Conservation (phyloP, 2,888 invertebrate genomes). For the Papilio elwesi region DNA sequence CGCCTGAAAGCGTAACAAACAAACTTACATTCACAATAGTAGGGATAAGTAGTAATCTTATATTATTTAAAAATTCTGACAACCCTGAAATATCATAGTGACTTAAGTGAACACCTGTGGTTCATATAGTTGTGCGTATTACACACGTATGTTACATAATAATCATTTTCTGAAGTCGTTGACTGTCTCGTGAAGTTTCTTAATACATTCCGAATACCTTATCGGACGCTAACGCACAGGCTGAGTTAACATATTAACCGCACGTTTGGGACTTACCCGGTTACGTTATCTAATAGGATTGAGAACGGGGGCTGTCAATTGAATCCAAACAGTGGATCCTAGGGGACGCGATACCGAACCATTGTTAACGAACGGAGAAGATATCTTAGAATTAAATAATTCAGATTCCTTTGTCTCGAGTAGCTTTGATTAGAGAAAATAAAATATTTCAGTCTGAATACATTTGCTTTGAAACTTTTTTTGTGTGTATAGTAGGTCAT, state of each 20-base stretch:
- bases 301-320: constrained; percentile 37
- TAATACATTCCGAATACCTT: constrained; percentile 3
- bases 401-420: constrained; percentile 28
- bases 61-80: not conserved
- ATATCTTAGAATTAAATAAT: constrained; percentile 35
- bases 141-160: constrained; percentile 9
- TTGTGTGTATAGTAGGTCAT: not conserved
- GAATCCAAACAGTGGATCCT: constrained; percentile 28
- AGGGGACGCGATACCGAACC: constrained; percentile 9
- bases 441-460: constrained; percentile 23
- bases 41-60: no score
- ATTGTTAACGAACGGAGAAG: constrained; percentile 22
- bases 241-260: constrained; percentile 26
- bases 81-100: constrained; percentile 6
- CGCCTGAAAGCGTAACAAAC: no score
- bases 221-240: not conserved
- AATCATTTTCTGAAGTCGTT: not conserved
- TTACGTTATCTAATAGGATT: constrained; percentile 26
- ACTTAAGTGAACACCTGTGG: constrained; percentile 8
- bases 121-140: not conserved
- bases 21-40: no score
- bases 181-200: constrained; percentile 5
- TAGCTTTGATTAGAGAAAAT: constrained; percentile 27
- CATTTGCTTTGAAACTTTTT: constrained; percentile 19
- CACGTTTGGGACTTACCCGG: constrained; percentile 25